phyloP scores from a whole-genome alignment of 2,113 vertebrate genomes.

The Leptobrachium leishanense region DNA sequence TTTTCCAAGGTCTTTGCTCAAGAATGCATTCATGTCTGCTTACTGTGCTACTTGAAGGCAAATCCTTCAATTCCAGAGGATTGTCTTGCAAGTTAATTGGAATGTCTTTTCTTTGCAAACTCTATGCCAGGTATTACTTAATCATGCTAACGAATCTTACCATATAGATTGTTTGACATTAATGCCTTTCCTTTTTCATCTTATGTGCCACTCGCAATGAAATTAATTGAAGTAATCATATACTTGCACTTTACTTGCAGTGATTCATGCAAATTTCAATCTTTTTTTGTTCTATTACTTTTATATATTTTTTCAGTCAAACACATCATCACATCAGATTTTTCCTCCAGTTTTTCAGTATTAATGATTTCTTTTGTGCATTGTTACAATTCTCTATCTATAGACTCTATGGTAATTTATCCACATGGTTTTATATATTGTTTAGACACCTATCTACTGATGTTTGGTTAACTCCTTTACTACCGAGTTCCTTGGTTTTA shows the following conservation, averaged over 20 bases:
- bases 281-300: background rate
- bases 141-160: background rate
- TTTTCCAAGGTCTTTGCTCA: background rate
- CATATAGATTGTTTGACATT: background rate
- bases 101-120: background rate
- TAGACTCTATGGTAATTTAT: no score
- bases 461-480: no score
- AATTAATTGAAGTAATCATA: background rate
- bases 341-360: no score
- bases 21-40: background rate
- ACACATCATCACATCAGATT: no score
- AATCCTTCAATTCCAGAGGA: background rate
- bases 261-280: background rate
- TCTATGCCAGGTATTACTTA: background rate
- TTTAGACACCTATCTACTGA: no score
- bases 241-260: background rate
- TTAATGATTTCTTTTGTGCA: no score
- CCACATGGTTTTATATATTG: no score
- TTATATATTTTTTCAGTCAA: background rate
- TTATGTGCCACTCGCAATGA: background rate
- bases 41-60: background rate
- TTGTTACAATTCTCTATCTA: no score
- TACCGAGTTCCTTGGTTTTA: no score
- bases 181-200: background rate
- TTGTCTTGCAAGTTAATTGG: background rate